phyloP scores from a whole-genome alignment of 2,797 vertebrate species.

The Remorina albescens region DNA sequence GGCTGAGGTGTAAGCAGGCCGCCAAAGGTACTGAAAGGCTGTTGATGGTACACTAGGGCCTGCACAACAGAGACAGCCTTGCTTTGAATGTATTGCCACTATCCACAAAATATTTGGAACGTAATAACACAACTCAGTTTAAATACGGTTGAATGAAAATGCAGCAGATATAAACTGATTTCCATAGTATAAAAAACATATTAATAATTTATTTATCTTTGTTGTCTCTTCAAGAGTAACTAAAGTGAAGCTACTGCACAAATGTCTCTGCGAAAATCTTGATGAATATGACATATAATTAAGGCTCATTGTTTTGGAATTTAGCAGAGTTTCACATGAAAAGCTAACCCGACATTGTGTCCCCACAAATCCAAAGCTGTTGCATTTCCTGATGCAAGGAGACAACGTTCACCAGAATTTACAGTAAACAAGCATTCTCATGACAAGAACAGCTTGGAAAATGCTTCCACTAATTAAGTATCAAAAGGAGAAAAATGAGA shows the following conservation, averaged over 20 bases:
- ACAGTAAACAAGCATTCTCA: constrained; percentile 1
- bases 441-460: background rate
- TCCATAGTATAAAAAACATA: background rate
- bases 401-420: background rate
- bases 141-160: background rate
- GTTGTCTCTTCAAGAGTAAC: background rate
- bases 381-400: background rate
- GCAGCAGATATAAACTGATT: background rate
- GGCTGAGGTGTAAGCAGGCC: constrained; percentile 1
- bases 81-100: constrained; percentile 1
- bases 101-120: background rate
- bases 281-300: background rate
- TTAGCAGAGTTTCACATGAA: background rate
- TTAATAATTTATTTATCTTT: background rate
- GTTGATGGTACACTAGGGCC: background rate
- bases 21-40: constrained; percentile 15
- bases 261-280: background rate
- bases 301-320: background rate
- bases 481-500: background rate
- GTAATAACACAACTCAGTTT: background rate
- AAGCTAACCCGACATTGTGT: background rate
- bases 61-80: constrained; percentile 6
- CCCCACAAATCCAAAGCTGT: background rate
- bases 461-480: background rate
- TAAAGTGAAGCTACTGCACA: background rate